Percentiles rank a stretch among this genome's conserved stretches.
Evolutionary conservation across 2,113 vertebrate species (phyloP).

Genomic region (Pleuronectes platessa): DNA sequence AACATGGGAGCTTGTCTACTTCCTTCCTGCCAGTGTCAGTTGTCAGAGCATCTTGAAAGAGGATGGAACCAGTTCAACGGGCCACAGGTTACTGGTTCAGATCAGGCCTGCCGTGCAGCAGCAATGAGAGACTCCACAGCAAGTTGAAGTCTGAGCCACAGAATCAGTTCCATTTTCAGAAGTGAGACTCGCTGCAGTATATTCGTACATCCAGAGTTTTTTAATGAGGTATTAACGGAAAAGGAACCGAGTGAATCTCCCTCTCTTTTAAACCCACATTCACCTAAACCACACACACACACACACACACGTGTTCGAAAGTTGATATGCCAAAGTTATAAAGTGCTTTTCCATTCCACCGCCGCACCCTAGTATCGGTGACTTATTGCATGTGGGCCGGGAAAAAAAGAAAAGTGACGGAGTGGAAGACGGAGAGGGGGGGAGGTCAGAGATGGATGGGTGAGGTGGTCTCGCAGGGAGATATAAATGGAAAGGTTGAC

Average conservation of each 20-base stretch:
- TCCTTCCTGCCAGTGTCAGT: slow-evolving; percentile 15
- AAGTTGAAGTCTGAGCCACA: slow-evolving; percentile 63
- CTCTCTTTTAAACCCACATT: slow-evolving; percentile 28
- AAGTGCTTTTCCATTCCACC: slow-evolving; percentile 37
- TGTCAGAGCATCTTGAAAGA: slow-evolving; percentile 34
- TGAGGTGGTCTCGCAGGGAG: slow-evolving; percentile 45
- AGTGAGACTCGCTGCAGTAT: slow-evolving; percentile 54
- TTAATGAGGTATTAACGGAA: slow-evolving; percentile 69
- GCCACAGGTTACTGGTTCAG: slow-evolving; percentile 56
- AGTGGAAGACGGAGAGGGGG: slow-evolving; percentile 29
- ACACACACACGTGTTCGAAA: not conserved
- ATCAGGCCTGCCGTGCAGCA: slow-evolving; percentile 38
- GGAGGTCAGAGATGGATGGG: slow-evolving; percentile 65
- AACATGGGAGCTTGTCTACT: not conserved
- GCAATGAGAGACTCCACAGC: slow-evolving; percentile 59
- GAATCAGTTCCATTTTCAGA: slow-evolving; percentile 70
- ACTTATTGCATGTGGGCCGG: slow-evolving; percentile 17
- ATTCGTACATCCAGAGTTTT: slow-evolving; percentile 46
- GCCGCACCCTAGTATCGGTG: not conserved
- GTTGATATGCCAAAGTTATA: slow-evolving; percentile 33
- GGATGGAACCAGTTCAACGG: slow-evolving; percentile 28
- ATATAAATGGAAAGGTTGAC: slow-evolving; percentile 71
- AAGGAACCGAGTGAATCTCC: slow-evolving; percentile 51
- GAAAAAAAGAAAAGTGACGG: slow-evolving; percentile 47
- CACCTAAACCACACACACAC: not conserved